Conservation (phyloP, 2,888 invertebrate species). For the Lasioglossum malachurum region DNA sequence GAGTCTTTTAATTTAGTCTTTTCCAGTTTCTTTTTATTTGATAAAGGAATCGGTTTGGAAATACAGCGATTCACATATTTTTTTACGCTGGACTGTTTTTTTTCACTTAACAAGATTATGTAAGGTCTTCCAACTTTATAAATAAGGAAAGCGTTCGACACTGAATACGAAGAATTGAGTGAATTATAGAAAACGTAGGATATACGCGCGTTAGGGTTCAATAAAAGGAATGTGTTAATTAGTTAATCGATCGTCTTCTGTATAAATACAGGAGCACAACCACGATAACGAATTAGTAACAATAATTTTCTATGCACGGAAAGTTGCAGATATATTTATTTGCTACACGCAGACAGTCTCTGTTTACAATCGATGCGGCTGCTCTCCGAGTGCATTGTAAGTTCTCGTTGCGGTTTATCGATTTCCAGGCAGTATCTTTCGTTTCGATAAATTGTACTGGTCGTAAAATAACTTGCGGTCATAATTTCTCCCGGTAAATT, state of each 20-base stretch:
- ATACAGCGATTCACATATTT: background rate
- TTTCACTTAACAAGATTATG: background rate
- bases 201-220: background rate
- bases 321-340: background rate
- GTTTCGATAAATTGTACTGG: slow-evolving; percentile 6
- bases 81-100: background rate
- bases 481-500: background rate
- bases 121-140: background rate
- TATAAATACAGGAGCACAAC: background rate
- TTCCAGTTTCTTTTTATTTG: too few species aligned
- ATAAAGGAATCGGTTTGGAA: background rate
- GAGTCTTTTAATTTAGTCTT: too few species aligned
- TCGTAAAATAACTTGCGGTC: slow-evolving; percentile 1
- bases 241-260: background rate
- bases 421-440: background rate
- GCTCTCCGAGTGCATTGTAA: background rate
- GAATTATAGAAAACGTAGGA: background rate
- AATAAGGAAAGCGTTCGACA: background rate
- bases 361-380: background rate
- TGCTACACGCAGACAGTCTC: background rate
- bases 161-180: background rate
- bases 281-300: background rate
- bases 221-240: background rate
- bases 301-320: background rate
- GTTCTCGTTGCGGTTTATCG: background rate